Base-by-base conservation (phyloP, 2,888 invertebrate genomes). In the Scaeva pyrastri region DNA sequence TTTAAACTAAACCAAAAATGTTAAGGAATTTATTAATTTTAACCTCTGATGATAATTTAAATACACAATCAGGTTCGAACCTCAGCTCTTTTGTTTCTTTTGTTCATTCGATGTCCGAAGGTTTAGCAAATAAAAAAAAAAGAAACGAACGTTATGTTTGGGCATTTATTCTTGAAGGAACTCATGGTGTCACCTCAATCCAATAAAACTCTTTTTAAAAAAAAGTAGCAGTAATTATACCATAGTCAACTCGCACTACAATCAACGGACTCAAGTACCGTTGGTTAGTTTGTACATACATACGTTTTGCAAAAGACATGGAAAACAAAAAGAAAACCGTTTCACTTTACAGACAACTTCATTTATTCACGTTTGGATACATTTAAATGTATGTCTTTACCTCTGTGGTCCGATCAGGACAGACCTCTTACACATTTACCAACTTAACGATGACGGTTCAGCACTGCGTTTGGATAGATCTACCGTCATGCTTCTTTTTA, bases 401-500 rank as follows among this genome's bases (percentile, higher is more conserved):
- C 31, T 31, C 31, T 31, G 21, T 52, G 70, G 55, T 16, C 56
- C 52, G 79, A 79, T 84, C 83, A 84, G 58, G 71, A 75, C 48
- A 71, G 48, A 71, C 48, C 64, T 76, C 72, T 71, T 39, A n/a
- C n/a, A n/a, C n/a, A 58, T 58, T 45, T 75, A 60, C 79, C 62
- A 74, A 70, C 48, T 70, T 56, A 68, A 66, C 68, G 81, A 72
- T 70, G 39, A 64, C 50, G 68, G 68, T 73, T 77, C 48, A 68
- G 50, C 48, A 19, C 68, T 68, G 56, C 48, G 23, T 72, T 68
- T 31, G 39, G 70, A 70, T 62, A 76, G 66, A 64, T 60, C 70
- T 70, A 68, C 80, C 75, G 77, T 85, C 76, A 85, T 68, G 73
- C 21, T 60, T 56, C 66, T 77, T 39, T 48, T 39, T 73, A 81